phyloP scores from a whole-genome alignment of 2,113 vertebrate species.

The Entosphenus tridentatus region DNA sequence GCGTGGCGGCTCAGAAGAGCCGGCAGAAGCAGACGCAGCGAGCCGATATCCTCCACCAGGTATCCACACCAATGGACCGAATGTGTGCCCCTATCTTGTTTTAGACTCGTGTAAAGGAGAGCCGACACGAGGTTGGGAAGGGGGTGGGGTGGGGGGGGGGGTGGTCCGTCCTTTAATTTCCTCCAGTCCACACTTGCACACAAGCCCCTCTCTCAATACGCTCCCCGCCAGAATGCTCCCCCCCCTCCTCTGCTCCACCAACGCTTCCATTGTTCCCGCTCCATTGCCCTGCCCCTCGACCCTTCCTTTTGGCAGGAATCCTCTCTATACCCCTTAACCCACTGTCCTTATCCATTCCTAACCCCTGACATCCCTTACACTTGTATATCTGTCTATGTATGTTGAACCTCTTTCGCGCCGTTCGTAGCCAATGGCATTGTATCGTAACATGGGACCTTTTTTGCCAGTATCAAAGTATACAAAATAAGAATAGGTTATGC shows the following conservation, averaged over 20 bases:
- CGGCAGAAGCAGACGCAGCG: slow-evolving; percentile 82
- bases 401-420: no score
- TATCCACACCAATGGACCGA: slow-evolving; percentile 14
- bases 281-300: no score
- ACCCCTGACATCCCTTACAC: no score
- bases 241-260: not conserved
- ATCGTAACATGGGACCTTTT: no score
- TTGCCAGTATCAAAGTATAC: no score
- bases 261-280: no score
- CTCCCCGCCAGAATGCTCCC: not conserved
- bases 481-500: no score
- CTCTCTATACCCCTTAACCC: no score
- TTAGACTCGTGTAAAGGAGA: not conserved
- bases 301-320: no score
- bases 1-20: slow-evolving; percentile 91
- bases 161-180: not conserved
- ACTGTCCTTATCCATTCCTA: no score
- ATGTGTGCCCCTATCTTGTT: not conserved
- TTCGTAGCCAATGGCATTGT: no score
- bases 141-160: not conserved
- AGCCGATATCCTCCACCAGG: slow-evolving; percentile 80
- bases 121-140: not conserved
- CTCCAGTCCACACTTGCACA: not conserved
- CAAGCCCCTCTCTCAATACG: not conserved
- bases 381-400: no score